phyloP scores from a whole-genome alignment of 2,113 vertebrate species.

The Amblyornis subalaris region DNA sequence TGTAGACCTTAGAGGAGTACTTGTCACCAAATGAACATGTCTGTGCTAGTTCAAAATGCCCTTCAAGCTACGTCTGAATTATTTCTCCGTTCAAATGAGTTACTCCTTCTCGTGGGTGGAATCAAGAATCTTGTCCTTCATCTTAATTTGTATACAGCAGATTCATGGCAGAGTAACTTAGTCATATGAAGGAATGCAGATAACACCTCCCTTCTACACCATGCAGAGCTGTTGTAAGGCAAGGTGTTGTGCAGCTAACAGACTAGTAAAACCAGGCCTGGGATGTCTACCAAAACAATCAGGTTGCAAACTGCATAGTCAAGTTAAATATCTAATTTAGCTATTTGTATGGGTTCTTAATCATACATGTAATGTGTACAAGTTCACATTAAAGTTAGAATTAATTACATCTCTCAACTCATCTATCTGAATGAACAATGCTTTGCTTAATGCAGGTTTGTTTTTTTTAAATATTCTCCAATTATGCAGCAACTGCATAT shows the following conservation, averaged over 20 bases:
- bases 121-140: constrained; percentile 47
- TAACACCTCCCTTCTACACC: background rate
- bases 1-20: constrained; percentile 6
- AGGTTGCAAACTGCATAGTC: background rate
- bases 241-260: background rate
- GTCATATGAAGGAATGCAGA: constrained; percentile 37
- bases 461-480: background rate
- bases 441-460: background rate
- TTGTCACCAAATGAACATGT: constrained; percentile 40
- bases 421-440: background rate
- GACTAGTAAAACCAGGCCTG: constrained; percentile 8
- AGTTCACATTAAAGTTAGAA: background rate
- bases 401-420: background rate
- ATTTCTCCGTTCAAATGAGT: constrained; percentile 21
- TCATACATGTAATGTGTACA: background rate
- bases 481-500: background rate
- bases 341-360: background rate
- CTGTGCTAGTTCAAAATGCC: constrained; percentile 32
- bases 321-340: background rate
- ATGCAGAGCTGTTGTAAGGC: background rate
- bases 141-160: constrained; percentile 32
- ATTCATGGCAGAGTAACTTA: constrained; percentile 33
- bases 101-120: constrained; percentile 41
- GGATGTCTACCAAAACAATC: background rate
- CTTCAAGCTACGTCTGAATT: constrained; percentile 33